phyloP scores from a whole-genome alignment of 2,113 vertebrate genomes.

The Delphinapterus leucas region DNA sequence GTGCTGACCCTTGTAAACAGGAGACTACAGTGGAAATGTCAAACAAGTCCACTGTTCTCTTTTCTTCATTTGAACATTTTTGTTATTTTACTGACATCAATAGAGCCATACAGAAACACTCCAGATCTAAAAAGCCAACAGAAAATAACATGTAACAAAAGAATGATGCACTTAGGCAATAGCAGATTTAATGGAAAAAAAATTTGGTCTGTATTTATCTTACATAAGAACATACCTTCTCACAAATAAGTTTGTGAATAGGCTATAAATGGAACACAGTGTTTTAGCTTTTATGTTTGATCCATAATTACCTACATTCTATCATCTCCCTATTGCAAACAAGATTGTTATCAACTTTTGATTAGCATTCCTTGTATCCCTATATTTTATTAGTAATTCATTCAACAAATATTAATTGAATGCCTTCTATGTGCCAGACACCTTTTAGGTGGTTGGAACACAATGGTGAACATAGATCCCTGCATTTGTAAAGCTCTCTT shows the following conservation, averaged over 20 bases:
- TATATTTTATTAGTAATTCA: neutral
- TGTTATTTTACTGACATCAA: conserved; percentile 56
- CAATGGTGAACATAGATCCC: neutral
- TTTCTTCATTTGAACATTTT: conserved; percentile 49
- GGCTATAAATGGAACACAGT: neutral
- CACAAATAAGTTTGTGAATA: neutral
- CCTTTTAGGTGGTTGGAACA: neutral
- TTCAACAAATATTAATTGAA: neutral
- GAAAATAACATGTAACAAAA: conserved; percentile 36
- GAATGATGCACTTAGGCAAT: neutral
- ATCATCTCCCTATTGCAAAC: neutral
- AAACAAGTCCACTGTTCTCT: conserved; percentile 1
- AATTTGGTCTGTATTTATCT: neutral
- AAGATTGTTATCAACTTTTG: neutral
- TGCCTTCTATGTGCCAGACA: neutral
- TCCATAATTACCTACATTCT: neutral
- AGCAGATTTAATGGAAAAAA: neutral
- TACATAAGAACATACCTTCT: neutral
- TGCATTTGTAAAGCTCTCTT: neutral
- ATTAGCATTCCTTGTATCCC: neutral
- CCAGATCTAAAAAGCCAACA: neutral
- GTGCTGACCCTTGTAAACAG: conserved; percentile 17
- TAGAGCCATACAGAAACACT: neutral
- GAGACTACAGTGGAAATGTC: conserved; percentile 39
- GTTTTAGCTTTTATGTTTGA: conserved; percentile 1